Base-by-base conservation (phyloP, 2,888 invertebrate species). In the Eristalinus sepulchralis region DNA sequence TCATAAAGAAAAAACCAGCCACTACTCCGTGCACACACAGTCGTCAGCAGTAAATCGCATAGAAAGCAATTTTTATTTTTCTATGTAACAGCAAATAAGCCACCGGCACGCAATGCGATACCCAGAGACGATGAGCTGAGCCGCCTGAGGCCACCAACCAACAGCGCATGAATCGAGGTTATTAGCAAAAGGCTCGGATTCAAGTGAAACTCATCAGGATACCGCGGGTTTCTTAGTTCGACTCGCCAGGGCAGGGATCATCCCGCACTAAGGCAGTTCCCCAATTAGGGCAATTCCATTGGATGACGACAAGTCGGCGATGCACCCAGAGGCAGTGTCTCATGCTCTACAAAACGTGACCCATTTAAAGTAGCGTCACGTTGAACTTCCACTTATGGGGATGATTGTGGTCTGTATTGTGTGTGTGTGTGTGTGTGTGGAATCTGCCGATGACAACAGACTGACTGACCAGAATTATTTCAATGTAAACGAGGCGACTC, bases 81-180 rank as follows among this genome's bases (percentile, higher is more conserved):
- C 31, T 67, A 53, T 77, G 62, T 11, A 60, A 77, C 71, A 77
- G 31, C 72, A 77, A 73, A 73, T 60, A 77, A 72, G 57, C 62
- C 55, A 66, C 39, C 13, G 27, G 39, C 83, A 78, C 83, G 83
- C 83, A 83, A 82, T 77, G 39, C 71, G 36, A 36, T 53, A 68
- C 34, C 34, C 36, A 34, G n/a, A 11, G 39, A 39, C 39, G 39
- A 2, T n/a, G 39, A 47, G 24, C 33, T 33, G 67, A 39, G 20
- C 39, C 17, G 24, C 27, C 55, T 55, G 34, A 63, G 24, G 47
- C 53, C 22, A 60, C 55, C 9, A 55, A 20, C n/a, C 36, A 17
- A 17, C 47, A 27, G 27, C 34, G 24, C 55, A 55, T 17, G 36
- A 27, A 55, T 77, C 63, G 63, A 31, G 77, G 77, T 70, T 63